Percentiles rank a stretch among this genome's conserved stretches.
These are phyloP conservation scores for Acrocephalus kingi DNA, from an alignment of 2,113 vertebrate species.

Conservation along the genomic window DNA sequence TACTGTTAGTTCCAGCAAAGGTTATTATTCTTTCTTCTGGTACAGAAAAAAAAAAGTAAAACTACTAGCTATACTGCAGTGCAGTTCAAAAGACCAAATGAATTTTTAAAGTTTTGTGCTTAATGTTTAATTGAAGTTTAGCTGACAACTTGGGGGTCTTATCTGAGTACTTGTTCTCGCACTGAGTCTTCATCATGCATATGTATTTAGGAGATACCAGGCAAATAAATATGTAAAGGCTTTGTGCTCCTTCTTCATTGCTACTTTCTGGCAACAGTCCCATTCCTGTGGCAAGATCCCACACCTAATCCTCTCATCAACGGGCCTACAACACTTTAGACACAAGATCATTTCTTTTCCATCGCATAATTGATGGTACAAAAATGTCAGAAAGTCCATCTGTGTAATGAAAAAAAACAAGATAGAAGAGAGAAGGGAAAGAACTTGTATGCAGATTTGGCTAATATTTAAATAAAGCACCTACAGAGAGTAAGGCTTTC, in stretches of 20 bases:
- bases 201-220: background rate
- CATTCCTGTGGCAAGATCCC: background rate
- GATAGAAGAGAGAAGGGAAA: background rate
- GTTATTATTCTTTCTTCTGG: background rate
- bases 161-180: background rate
- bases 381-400: background rate
- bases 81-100: background rate
- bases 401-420: background rate
- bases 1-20: background rate
- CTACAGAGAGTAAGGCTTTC: background rate
- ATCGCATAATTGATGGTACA: background rate
- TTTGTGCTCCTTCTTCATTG: background rate
- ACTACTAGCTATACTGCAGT: background rate
- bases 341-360: background rate
- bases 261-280: background rate
- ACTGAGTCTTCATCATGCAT: background rate
- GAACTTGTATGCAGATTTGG: background rate
- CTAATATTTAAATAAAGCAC: background rate
- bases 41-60: background rate
- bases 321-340: background rate
- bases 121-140: background rate
- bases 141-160: background rate
- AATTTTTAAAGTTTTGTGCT: background rate
- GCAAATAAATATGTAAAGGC: background rate
- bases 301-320: background rate